A percentile compares a stretch with the other conserved stretches of the same genome.
These are phyloP conservation scores for Lasioglossum figueresi DNA, from an alignment of 2,888 invertebrate genomes.

Conservation along the genomic window DNA sequence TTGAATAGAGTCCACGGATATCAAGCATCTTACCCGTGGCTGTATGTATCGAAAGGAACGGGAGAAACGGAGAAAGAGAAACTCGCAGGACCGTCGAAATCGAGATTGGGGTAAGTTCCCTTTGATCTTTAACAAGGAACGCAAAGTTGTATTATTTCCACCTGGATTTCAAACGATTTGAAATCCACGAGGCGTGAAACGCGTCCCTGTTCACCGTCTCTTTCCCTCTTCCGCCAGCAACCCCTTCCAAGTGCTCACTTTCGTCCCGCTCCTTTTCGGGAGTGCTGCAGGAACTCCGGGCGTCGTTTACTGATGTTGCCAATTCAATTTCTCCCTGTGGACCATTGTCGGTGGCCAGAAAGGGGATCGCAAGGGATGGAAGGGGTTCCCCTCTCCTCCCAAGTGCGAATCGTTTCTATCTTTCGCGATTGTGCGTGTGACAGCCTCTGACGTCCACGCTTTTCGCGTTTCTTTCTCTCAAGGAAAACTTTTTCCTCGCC, in stretches of 20 bases:
- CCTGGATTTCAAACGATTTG: constrained; percentile 79
- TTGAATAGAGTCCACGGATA: constrained; percentile 43
- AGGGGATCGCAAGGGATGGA: constrained; percentile 31
- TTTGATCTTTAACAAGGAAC: constrained; percentile 80
- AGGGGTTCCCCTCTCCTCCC: constrained; percentile 37
- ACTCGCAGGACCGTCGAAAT: constrained; percentile 56
- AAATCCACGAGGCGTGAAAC: constrained; percentile 80
- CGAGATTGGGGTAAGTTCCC: constrained; percentile 76
- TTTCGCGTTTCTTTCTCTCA: constrained; percentile 4
- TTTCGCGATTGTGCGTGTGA: constrained; percentile 60
- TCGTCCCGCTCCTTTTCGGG: constrained; percentile 47
- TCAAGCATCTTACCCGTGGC: constrained; percentile 31
- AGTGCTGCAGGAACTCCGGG: constrained; percentile 33
- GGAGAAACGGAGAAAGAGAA: constrained; percentile 42
- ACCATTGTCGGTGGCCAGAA: constrained; percentile 48
- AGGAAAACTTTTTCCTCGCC: constrained; percentile 14
- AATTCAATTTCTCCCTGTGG: constrained; percentile 69
- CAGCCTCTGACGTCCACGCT: constrained; percentile 52
- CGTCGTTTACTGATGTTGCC: constrained; percentile 72
- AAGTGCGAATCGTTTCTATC: constrained; percentile 50
- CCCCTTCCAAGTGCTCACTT: constrained; percentile 13
- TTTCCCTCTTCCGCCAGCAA: constrained; percentile 47
- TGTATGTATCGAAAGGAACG: constrained; percentile 41
- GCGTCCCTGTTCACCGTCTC: constrained; percentile 69
- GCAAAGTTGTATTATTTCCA: constrained; percentile 82